Evolutionary conservation across 2,888 invertebrate genomes (phyloP), one percentile per base, ranked within the genome.

Genomic region (Drepanosiphum platanoidis): DNA sequence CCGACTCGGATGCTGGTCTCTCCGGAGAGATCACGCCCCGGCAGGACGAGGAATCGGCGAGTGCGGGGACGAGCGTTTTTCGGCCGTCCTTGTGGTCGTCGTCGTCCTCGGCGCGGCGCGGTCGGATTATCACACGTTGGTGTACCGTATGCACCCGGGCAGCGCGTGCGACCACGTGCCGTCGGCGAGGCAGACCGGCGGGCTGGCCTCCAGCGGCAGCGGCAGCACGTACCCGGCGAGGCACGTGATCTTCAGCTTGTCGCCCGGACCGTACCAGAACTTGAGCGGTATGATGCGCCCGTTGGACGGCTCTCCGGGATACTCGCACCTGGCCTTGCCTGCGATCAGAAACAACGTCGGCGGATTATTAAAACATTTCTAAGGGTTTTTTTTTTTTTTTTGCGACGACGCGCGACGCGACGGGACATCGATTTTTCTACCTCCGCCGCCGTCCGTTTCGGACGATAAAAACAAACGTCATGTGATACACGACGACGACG

Each of bases 311-410:
- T 94, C 94, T 18, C 94, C 94, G 13, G 94, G 92, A 89, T 94
- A 94, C 36, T 93, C 92, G 89, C 94, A 94, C 88, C 93, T 92
- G 64, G 93, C 92, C 90, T 93, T 93, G 90, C 94, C 94, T 94
- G 89, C 3, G 87, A 86, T 70, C 46, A 68, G 7, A 52, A 34
- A 9, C 52, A 8, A 61, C 3, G 9, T 22, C 2, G 2, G 22
- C 18, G 22, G n/a, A n/a, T n/a, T n/a, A n/a, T n/a, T n/a, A n/a
- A n/a, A n/a, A n/a, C n/a, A n/a, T n/a, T n/a, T n/a, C n/a, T n/a
- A n/a, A n/a, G n/a, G n/a, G n/a, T n/a, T n/a, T n/a, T n/a, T n/a
- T n/a, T n/a, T n/a, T n/a, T n/a, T n/a, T n/a, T n/a, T n/a, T n/a
- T n/a, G n/a, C n/a, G n/a, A n/a, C n/a, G n/a, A n/a, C n/a, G n/a